Evolutionary conservation across 1,140 invertebrate species (phyloP).

Genomic region (Lineus longissimus): DNA sequence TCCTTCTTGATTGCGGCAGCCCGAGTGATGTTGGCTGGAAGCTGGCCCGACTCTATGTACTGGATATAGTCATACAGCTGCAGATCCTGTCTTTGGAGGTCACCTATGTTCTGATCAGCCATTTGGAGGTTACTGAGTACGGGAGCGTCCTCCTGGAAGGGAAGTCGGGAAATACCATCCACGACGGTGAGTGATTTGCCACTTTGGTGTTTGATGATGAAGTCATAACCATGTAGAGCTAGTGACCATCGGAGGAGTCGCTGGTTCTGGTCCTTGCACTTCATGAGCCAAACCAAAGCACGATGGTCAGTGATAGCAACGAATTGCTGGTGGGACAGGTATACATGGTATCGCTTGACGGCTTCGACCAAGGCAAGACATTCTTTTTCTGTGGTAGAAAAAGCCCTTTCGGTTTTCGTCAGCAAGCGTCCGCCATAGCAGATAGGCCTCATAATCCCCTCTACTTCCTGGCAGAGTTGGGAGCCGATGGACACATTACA

Average conservation of each 20-base stretch:
- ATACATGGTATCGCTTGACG: constrained; percentile 12
- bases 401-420: constrained; percentile 13
- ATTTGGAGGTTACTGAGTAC: too few relatives aligned
- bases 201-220: constrained; percentile 10
- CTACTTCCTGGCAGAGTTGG: constrained; percentile 22
- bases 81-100: too few relatives aligned
- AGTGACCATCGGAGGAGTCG: constrained; percentile 12
- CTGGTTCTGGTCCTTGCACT: constrained; percentile 19
- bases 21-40: too few relatives aligned
- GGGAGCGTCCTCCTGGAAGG: too few relatives aligned
- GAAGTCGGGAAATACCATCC: constrained; percentile 5
- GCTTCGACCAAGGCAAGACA: constrained; percentile 20
- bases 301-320: too few relatives aligned
- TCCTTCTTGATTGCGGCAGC: too few relatives aligned
- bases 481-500: constrained; percentile 15
- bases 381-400: constrained; percentile 14
- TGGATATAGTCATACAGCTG: too few relatives aligned
- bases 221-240: constrained; percentile 16
- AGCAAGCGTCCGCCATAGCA: constrained; percentile 13
- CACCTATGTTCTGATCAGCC: too few relatives aligned
- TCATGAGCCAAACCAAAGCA: too few relatives aligned
- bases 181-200: constrained; percentile 13
- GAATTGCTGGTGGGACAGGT: constrained; percentile 12
- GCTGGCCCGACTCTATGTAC: too few relatives aligned
- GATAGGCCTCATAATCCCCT: constrained; percentile 5